These are phyloP conservation scores for Harpegnathos saltator DNA, from an alignment of 1,140 invertebrate genomes.

Conservation along the genomic window DNA sequence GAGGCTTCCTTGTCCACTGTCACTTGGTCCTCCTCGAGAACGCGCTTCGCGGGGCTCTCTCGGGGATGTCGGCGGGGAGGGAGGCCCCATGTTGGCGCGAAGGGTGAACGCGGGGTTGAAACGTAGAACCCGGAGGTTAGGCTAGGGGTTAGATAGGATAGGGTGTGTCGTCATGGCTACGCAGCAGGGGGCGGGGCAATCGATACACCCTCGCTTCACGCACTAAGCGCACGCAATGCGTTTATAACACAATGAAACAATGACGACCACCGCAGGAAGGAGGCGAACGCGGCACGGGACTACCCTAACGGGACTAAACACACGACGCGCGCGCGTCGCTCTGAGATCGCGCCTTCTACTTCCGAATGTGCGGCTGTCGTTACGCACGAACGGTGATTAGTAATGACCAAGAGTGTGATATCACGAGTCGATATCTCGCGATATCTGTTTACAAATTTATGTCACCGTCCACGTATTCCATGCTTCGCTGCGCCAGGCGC, in stretches of 20 bases:
- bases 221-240: conserved; percentile 81
- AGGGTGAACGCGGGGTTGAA: conserved; percentile 68
- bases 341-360: conserved; percentile 79
- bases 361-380: conserved; percentile 67
- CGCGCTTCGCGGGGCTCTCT: conserved; percentile 27
- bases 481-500: background rate
- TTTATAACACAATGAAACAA: conserved; percentile 84
- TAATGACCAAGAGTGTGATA: conserved; percentile 26
- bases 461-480: background rate
- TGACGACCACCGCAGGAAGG: conserved; percentile 74
- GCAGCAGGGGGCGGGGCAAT: conserved; percentile 85
- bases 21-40: conserved; percentile 52
- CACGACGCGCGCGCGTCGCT: conserved; percentile 16
- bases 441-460: conserved; percentile 4
- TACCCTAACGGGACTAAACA: conserved; percentile 37
- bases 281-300: conserved; percentile 52
- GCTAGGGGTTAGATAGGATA: conserved; percentile 84
- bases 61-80: conserved; percentile 59
- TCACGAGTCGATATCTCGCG: background rate
- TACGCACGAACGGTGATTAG: conserved; percentile 31
- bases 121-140: conserved; percentile 81
- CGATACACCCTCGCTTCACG: conserved; percentile 85
- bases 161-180: conserved; percentile 86
- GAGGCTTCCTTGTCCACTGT: conserved; percentile 57
- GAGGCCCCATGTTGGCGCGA: conserved; percentile 34